Evolutionary conservation across 2,113 vertebrate genomes (phyloP).

Genomic region (Eulacestoma nigropectus): DNA sequence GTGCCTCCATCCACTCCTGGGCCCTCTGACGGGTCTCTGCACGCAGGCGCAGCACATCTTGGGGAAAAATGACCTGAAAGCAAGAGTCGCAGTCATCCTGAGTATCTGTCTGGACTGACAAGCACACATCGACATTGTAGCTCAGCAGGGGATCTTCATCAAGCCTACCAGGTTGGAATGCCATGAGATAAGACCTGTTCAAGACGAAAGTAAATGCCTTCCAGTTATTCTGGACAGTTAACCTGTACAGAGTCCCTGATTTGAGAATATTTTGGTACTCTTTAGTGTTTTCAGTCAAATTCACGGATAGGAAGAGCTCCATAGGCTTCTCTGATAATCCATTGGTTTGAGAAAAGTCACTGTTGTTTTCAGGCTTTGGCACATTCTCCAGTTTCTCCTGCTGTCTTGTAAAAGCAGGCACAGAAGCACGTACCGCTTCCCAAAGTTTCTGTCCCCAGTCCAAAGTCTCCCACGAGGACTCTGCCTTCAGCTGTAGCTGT

Average conservation of each 20-base stretch:
- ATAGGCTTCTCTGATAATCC: constrained; percentile 69
- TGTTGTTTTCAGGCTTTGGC: constrained; percentile 44
- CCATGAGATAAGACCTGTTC: constrained; percentile 81
- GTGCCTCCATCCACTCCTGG: constrained; percentile 87
- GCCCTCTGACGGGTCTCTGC: constrained; percentile 83
- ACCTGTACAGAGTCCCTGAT: constrained; percentile 84
- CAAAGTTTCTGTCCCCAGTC: constrained; percentile 92
- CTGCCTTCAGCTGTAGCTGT: constrained; percentile 84
- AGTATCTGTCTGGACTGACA: constrained; percentile 78
- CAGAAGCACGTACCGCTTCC: constrained; percentile 78
- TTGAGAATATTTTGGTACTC: constrained; percentile 83
- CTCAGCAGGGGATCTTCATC: constrained; percentile 85
- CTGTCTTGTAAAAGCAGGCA: constrained; percentile 56
- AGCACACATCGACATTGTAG: constrained; percentile 80
- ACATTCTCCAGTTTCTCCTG: constrained; percentile 59
- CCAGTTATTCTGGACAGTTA: constrained; percentile 90
- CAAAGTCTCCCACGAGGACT: constrained; percentile 87
- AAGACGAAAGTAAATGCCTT: constrained; percentile 90
- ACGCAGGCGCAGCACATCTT: constrained; percentile 83
- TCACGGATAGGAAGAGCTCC: constrained; percentile 73
- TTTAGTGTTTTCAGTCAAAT: constrained; percentile 53
- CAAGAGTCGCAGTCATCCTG: constrained; percentile 78
- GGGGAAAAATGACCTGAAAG: constrained; percentile 88
- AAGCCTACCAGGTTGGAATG: constrained; percentile 82
- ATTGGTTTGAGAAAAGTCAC: constrained; percentile 41